A percentile compares a stretch with the other conserved stretches of the same genome.
phyloP scores from a whole-genome alignment of 37 sponge, comb jelly and placozoan species.

The Hormiphora californensis region DNA sequence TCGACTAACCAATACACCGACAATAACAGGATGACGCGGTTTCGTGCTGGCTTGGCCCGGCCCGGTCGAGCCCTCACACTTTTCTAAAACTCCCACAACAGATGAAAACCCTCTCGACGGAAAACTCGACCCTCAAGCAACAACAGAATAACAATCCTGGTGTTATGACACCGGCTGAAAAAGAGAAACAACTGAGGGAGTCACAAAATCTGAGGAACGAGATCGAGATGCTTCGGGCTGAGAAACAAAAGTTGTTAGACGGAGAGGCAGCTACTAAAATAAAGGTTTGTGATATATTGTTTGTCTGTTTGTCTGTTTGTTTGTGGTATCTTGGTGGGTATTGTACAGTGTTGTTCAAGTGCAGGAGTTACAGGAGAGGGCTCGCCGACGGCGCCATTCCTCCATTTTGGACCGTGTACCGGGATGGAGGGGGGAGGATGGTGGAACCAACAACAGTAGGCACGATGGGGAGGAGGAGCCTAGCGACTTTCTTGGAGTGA shows the following conservation, averaged over 20 bases:
- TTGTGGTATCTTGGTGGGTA: no score
- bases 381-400: no score
- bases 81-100: neutral
- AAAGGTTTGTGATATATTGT: constrained; percentile 3
- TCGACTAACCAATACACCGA: no score
- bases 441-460: no score
- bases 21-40: neutral
- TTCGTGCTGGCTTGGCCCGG: neutral
- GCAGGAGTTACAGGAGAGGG: no score
- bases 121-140: neutral
- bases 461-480: no score
- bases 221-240: constrained; percentile 43
- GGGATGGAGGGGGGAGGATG: no score
- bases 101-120: neutral
- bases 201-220: constrained; percentile 26
- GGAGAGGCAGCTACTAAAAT: constrained; percentile 32
- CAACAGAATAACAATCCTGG: no score
- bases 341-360: no score
- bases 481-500: neutral
- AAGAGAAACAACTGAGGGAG: neutral
- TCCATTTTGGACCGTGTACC: no score
- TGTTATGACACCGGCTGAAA: neutral
- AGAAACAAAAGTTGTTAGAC: constrained; percentile 43
- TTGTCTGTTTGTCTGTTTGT: no score
- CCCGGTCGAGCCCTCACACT: no score